phyloP scores from a whole-genome alignment of 2,888 invertebrate species.

The Agonum fuliginosum region DNA sequence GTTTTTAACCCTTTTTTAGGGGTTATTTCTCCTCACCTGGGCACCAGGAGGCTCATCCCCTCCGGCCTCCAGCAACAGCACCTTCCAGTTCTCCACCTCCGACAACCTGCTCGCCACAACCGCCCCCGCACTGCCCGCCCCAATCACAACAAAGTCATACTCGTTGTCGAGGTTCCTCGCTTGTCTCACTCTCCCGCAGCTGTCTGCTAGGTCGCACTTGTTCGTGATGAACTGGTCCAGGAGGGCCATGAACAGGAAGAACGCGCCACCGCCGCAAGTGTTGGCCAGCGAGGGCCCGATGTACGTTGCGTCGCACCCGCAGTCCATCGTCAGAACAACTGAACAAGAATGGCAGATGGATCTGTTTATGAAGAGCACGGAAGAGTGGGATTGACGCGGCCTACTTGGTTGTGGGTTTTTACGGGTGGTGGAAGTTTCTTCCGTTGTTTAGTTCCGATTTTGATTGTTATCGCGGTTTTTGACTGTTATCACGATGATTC shows the following conservation, averaged over 20 bases:
- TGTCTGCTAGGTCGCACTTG: constrained; percentile 76
- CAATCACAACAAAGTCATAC: constrained; percentile 81
- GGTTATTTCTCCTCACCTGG: constrained; percentile 63
- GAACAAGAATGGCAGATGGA: background rate
- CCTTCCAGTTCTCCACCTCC: constrained; percentile 80
- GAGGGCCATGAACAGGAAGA: constrained; percentile 80
- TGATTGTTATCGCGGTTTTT: background rate
- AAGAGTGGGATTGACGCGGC: constrained; percentile 22
- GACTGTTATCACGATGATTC: background rate
- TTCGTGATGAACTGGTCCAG: constrained; percentile 79
- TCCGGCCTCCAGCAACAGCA: constrained; percentile 83
- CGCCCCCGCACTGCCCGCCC: constrained; percentile 81
- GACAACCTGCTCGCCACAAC: constrained; percentile 80
- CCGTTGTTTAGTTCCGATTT: background rate
- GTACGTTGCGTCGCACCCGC: constrained; percentile 75
- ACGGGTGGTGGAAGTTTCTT: background rate
- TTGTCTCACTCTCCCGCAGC: constrained; percentile 77
- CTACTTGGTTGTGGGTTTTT: too few species aligned
- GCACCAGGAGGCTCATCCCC: constrained; percentile 81
- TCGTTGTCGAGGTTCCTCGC: constrained; percentile 72
- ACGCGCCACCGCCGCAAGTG: constrained; percentile 77
- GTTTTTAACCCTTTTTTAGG: background rate
- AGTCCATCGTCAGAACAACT: constrained; percentile 69
- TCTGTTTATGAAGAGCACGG: background rate
- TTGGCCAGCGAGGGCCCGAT: constrained; percentile 77